These are phyloP conservation scores for Rhinopomastus cyanomelas DNA, from an alignment of 2,113 vertebrate genomes.

Conservation along the genomic window DNA sequence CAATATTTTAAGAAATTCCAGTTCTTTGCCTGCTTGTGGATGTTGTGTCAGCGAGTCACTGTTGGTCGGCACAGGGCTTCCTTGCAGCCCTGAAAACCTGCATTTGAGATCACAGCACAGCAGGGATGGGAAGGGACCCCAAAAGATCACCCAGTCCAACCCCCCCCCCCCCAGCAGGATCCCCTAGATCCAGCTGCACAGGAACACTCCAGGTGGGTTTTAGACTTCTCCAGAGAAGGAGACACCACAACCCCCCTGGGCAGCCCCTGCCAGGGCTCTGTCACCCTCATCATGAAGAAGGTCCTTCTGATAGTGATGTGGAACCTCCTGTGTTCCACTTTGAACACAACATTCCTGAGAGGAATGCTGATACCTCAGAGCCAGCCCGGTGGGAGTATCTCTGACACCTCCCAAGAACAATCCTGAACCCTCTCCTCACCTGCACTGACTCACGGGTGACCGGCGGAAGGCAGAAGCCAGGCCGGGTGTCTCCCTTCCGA, in stretches of 20 bases:
- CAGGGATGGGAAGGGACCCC: too few relatives aligned
- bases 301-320: too few relatives aligned
- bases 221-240: too few relatives aligned
- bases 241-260: too few relatives aligned
- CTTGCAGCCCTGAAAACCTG: not conserved
- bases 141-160: too few relatives aligned
- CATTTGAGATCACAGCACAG: not conserved
- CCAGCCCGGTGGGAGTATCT: not conserved
- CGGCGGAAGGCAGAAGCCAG: not conserved
- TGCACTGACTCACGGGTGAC: not conserved
- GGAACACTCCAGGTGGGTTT: too few relatives aligned
- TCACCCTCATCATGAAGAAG: too few relatives aligned
- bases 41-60: not conserved
- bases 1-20: not conserved
- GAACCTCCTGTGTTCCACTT: too few relatives aligned
- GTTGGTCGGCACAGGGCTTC: not conserved
- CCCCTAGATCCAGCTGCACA: too few relatives aligned
- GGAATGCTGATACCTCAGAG: not conserved
- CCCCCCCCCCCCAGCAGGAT: too few relatives aligned
- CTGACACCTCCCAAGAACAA: not conserved
- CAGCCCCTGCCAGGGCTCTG: too few relatives aligned
- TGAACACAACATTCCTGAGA: too few relatives aligned
- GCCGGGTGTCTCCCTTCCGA: not conserved
- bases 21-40: not conserved
- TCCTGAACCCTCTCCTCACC: not conserved